phyloP scores from a whole-genome alignment of 2,113 vertebrate genomes.

The Notothenia coriiceps region DNA sequence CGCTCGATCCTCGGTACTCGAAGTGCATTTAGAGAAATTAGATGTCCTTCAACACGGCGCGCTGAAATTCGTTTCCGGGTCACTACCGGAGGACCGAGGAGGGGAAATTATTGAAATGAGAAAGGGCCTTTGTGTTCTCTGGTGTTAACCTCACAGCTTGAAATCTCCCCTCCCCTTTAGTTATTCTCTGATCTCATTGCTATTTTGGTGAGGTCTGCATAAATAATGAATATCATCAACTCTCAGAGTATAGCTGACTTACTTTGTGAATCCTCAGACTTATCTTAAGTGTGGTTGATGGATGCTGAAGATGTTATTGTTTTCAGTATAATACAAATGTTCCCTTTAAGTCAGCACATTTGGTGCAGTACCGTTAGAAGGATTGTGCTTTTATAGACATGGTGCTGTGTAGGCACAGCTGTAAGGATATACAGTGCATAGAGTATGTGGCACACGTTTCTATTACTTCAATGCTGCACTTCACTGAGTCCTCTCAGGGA shows the following conservation, averaged over 20 bases:
- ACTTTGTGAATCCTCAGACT: slow-evolving; percentile 12
- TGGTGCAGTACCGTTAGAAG: neutral
- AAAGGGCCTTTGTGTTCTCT: slow-evolving; percentile 31
- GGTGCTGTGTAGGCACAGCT: slow-evolving; percentile 8
- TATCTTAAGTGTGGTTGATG: slow-evolving; percentile 9
- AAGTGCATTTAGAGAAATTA: no score
- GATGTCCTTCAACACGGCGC: no score
- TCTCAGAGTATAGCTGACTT: slow-evolving; percentile 30
- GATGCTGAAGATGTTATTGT: neutral
- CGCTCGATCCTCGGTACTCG: no score
- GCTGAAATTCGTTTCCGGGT: no score
- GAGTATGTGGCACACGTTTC: slow-evolving; percentile 38
- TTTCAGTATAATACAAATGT: neutral
- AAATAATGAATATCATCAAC: slow-evolving; percentile 59
- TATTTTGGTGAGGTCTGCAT: slow-evolving; percentile 52
- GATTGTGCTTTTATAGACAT: neutral
- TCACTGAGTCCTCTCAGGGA: slow-evolving; percentile 25
- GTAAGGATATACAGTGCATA: neutral
- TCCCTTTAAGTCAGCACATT: slow-evolving; percentile 24
- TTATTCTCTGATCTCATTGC: slow-evolving; percentile 42
- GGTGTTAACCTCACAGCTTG: slow-evolving; percentile 42
- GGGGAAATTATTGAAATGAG: no score
- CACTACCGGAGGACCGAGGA: no score
- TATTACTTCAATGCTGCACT: slow-evolving; percentile 34
- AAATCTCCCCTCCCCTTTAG: slow-evolving; percentile 29